A percentile compares a stretch with the other conserved stretches of the same genome.
phyloP scores from a whole-genome alignment of 2,888 invertebrate species.

The Chloromyia formosa region DNA sequence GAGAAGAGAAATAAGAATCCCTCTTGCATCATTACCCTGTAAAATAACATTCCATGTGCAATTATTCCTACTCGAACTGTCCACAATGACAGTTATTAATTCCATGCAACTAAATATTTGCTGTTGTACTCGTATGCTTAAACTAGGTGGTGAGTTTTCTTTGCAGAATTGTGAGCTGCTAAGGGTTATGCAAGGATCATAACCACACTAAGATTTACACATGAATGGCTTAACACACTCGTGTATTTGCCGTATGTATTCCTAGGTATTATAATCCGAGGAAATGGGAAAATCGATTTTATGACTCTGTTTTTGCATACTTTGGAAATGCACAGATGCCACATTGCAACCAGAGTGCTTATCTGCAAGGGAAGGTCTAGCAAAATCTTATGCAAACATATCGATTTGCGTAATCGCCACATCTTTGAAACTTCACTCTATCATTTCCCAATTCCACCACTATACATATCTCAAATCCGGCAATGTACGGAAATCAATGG shows the following conservation, averaged over 20 bases:
- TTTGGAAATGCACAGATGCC: neutral
- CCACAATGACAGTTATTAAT: neutral
- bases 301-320: neutral
- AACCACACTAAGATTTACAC: neutral
- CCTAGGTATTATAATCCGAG: neutral
- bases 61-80: too few relatives aligned
- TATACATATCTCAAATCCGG: neutral
- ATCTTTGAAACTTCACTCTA: neutral
- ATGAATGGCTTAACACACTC: neutral
- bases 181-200: too few relatives aligned
- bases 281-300: constrained; percentile 1
- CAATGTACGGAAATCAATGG: neutral
- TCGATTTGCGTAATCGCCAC: constrained; percentile 15
- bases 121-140: neutral
- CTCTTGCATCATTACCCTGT: too few relatives aligned
- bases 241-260: too few relatives aligned
- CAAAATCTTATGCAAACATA: constrained; percentile 11
- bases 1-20: too few relatives aligned
- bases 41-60: too few relatives aligned
- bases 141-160: too few relatives aligned
- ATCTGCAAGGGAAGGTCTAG: neutral
- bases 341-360: neutral
- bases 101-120: neutral
- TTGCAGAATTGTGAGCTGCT: too few relatives aligned
- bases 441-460: neutral